Evolutionary conservation across 30 jellyfish, hydroid and myxozoan species (phyloP).

Genomic region (Rhopilema esculentum): DNA sequence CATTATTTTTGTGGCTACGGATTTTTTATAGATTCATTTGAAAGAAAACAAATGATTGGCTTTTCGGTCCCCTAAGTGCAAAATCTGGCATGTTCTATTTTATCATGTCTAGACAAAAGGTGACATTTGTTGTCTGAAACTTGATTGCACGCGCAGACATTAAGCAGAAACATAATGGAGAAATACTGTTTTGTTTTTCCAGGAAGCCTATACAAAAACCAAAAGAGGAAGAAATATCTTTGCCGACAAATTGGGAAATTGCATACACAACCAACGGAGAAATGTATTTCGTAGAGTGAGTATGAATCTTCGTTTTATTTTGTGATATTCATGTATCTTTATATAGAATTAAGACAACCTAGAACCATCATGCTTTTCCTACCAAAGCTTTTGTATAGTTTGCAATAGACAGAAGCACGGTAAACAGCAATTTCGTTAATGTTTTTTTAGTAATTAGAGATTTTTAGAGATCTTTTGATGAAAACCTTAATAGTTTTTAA

Average conservation of each 20-base stretch:
- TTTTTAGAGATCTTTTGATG: too few relatives aligned
- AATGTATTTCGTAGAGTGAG: constrained; percentile 93
- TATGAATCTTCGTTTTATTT: too few relatives aligned
- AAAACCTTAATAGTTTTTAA: too few relatives aligned
- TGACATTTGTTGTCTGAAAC: not conserved
- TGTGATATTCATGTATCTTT: not conserved
- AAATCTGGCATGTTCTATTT: not conserved
- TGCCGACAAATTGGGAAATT: constrained; percentile 97
- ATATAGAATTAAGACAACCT: too few relatives aligned
- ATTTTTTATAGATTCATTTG: too few relatives aligned
- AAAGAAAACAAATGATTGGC: not conserved
- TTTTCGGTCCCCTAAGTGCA: not conserved
- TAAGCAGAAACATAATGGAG: not conserved
- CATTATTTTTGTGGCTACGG: too few relatives aligned
- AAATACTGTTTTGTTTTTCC: not conserved
- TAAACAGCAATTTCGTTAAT: too few relatives aligned
- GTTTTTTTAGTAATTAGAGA: too few relatives aligned
- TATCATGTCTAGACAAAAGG: too few relatives aligned
- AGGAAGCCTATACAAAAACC: constrained; percentile 46
- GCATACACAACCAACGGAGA: constrained; percentile 97
- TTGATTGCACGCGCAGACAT: not conserved
- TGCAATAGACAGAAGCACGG: too few relatives aligned
- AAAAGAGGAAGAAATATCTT: constrained; percentile 52
- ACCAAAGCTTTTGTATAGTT: too few relatives aligned
- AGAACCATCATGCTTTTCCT: not conserved